Evolutionary conservation across 2,797 vertebrate species (phyloP), one percentile per base, ranked within the genome.

Genomic region (Tapirus indicus): DNA sequence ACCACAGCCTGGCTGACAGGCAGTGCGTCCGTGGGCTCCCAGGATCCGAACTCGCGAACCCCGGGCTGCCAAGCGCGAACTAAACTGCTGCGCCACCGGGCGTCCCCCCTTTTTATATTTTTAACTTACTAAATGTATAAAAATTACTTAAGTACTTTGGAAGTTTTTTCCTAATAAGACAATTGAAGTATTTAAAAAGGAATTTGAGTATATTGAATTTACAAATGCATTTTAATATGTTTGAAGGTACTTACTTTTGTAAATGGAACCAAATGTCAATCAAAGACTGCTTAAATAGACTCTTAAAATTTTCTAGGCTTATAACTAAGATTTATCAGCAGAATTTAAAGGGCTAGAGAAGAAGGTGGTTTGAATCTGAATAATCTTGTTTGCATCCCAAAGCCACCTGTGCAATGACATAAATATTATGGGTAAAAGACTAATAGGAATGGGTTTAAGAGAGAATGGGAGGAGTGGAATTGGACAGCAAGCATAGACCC

Each of bases 311-410:
- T 78, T 85, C 44, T 78, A 58, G 11, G 27, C 27, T 64, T 77
- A 78, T 91, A 41, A 85, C 6, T 49, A 66, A 91, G 16, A 77
- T 72, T 58, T 72, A 77, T 87, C 12, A 72, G 56, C 20, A 83
- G 23, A 87, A 49, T 78, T 93, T 92, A 80, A 95, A 91, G 74
- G 29, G n/a, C 17, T 86, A 29, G 35, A 66, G 54, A 64, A 80
- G 10, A 91, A 20, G 62, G 10, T 52, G 8, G 18, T 60, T 86
- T 86, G 85, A 41, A 35, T 74, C 17, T 68, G 27, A 77, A 83
- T 77, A 41, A n/a, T 82, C 44, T 69, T 71, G 10, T 94, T 90
- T 91, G 49, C 23, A 64, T 71, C 32, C 49, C 56, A 83, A 75
- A 94, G 14, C 35, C 17, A 20, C 18, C 35, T 78, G 35, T 68